Base-by-base conservation (phyloP, 2,888 invertebrate genomes). In the Heliothis peltigera region DNA sequence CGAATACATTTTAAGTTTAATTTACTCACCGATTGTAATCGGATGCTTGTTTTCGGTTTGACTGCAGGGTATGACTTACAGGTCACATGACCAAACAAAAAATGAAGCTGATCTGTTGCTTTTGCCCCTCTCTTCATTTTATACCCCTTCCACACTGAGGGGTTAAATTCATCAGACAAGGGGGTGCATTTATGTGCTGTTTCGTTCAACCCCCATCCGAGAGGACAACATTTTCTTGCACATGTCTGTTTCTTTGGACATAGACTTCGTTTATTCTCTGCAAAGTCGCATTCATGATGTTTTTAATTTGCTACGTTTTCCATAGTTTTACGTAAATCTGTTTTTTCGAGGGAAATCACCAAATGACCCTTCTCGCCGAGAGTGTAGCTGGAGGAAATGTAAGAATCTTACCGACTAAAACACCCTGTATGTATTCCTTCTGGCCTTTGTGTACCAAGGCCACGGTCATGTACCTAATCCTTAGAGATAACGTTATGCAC, bases 181-280 rank as follows among this genome's bases (percentile, higher is more conserved):
- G 18, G n/a, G 5, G 5, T 39, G n/a, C 39, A 39, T 15, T 4
- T 39, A n/a, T 39, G 15, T 39, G 15, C 39, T n/a, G 39, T 39
- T 4, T n/a, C 15, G 1, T 39, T n/a, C 0, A 39, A 39, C 4
- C 39, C 39, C n/a, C 15, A 39, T n/a, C 39, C 39, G 0, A 39
- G 4, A 0, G 88, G 87, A 57, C 92, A 93, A 39, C 92, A 93
- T 62, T 92, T 93, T 2, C 80, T 65, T 0, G 89, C 48, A 60
- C 91, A 91, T 4, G 55, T 72, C 42, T 39, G 15, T 15, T 39
- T 39, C 15, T 39, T n/a, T 39, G 39, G 39, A 39, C 39, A 39
- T 39, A n/a, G n/a, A n/a, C 39, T n/a, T 39, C n/a, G 15, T 1
- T n/a, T 39, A 39, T n/a, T 39, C n/a, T 39, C 39, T 39, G 39